Conservation (phyloP, 1,140 invertebrate genomes). For the Eulimnadia texana region DNA sequence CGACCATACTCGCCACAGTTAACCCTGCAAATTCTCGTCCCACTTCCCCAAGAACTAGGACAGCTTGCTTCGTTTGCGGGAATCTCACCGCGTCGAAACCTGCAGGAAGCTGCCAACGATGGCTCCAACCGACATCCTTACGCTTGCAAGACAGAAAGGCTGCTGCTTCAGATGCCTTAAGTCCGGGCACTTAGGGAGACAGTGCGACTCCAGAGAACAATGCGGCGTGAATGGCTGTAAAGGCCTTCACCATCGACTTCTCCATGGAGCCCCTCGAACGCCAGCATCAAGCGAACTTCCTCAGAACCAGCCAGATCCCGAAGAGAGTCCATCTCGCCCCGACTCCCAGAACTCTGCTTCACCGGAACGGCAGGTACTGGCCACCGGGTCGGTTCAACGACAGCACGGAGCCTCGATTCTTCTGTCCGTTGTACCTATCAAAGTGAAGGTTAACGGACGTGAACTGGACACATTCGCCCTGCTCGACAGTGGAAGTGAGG, state of each 20-base stretch:
- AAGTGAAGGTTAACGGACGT: background rate
- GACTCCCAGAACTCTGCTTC: background rate
- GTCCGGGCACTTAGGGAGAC: background rate
- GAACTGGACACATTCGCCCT: background rate
- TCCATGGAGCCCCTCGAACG: background rate
- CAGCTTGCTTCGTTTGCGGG: background rate
- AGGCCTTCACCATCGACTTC: background rate
- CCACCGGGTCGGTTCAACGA: background rate
- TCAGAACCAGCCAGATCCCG: background rate
- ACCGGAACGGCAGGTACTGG: background rate
- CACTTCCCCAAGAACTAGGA: background rate
- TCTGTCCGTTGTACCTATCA: background rate
- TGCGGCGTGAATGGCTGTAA: constrained; percentile 1
- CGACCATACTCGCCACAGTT: background rate
- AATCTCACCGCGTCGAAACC: background rate
- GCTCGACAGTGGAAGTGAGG: background rate
- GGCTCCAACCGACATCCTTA: background rate
- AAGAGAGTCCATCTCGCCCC: too few relatives aligned
- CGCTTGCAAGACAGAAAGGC: background rate
- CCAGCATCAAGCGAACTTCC: background rate
- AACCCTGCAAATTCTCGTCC: background rate
- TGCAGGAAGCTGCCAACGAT: constrained; percentile 4
- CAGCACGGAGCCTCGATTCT: background rate
- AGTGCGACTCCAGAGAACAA: background rate
- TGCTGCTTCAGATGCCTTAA: background rate